A percentile compares a stretch with the other conserved stretches of the same genome.
These are phyloP conservation scores for Watsonalla cultraria DNA, from an alignment of 2,888 invertebrate species.

Conservation along the genomic window DNA sequence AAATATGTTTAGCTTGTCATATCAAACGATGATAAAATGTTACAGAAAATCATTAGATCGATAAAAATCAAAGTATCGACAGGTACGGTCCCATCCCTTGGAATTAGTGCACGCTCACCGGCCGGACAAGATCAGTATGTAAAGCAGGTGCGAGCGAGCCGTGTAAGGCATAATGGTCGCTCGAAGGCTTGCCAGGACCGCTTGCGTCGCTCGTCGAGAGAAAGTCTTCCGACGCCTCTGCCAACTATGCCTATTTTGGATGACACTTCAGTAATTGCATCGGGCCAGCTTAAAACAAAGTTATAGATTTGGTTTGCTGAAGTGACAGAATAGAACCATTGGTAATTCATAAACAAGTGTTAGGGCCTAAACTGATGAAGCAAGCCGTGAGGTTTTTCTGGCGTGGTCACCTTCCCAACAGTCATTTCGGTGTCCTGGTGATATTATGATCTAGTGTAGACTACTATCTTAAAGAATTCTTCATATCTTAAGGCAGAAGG, in stretches of 20 bases:
- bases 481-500: too few relatives aligned
- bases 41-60: conserved; percentile 10
- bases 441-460: too few relatives aligned
- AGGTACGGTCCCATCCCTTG: conserved; percentile 43
- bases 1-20: conserved; percentile 2
- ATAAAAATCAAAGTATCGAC: conserved; percentile 32
- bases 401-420: too few relatives aligned
- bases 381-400: too few relatives aligned
- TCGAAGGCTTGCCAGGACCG: conserved; percentile 43
- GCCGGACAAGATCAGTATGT: conserved; percentile 67
- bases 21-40: background rate
- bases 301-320: background rate
- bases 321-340: too few relatives aligned
- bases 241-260: conserved; percentile 8
- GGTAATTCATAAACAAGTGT: too few relatives aligned
- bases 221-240: conserved; percentile 48
- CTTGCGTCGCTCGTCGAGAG: conserved; percentile 45
- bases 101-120: conserved; percentile 63
- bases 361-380: too few relatives aligned
- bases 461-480: too few relatives aligned
- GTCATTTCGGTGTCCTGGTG: too few relatives aligned
- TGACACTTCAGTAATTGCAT: background rate
- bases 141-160: conserved; percentile 60
- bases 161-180: conserved; percentile 57
- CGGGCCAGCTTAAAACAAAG: background rate